These are phyloP conservation scores for Pocota personata DNA, from an alignment of 2,888 invertebrate genomes.

Conservation along the genomic window DNA sequence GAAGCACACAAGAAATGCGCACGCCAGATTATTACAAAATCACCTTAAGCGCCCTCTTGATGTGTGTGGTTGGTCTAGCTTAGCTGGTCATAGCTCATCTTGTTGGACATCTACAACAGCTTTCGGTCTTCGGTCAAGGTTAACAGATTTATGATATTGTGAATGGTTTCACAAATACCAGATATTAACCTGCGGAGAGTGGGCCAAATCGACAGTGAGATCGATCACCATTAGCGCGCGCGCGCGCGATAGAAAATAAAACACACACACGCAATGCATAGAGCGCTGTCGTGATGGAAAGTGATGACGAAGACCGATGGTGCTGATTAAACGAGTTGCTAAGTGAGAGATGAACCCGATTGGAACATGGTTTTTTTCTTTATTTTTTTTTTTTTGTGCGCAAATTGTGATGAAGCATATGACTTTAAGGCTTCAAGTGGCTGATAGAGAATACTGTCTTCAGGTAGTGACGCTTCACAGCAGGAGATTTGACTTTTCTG, in stretches of 20 bases:
- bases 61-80: conserved; percentile 48
- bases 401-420: background rate
- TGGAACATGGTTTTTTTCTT: background rate
- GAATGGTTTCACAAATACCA: conserved; percentile 53
- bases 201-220: conserved; percentile 67
- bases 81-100: conserved; percentile 52
- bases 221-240: conserved; percentile 64
- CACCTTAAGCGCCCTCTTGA: conserved; percentile 72
- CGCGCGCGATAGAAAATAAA: conserved; percentile 4
- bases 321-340: conserved; percentile 35
- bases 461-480: background rate
- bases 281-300: conserved; percentile 47
- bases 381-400: background rate
- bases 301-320: conserved; percentile 67
- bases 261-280: conserved; percentile 36
- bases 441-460: too few species aligned
- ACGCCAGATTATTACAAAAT: conserved; percentile 63
- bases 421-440: background rate
- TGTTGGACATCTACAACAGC: conserved; percentile 52
- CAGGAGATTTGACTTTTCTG: background rate
- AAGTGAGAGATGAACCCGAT: conserved; percentile 17
- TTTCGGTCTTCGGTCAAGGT: conserved; percentile 68
- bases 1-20: conserved; percentile 39
- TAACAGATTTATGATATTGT: conserved; percentile 61
- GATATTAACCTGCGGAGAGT: conserved; percentile 33